Conservation (phyloP, 1,140 invertebrate genomes). For the Sipha flava region DNA sequence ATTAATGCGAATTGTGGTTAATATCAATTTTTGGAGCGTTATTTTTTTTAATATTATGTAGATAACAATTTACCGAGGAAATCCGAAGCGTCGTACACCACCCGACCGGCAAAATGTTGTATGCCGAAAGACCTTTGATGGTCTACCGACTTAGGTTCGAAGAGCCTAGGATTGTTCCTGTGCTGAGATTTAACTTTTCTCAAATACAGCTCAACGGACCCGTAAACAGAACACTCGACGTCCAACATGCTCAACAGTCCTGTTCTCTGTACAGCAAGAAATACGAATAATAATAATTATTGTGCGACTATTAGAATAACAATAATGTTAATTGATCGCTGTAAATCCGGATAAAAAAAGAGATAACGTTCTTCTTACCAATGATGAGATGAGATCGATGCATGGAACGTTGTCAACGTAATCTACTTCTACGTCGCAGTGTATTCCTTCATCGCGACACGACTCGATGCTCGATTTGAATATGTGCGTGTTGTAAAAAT, state of each 20-base stretch:
- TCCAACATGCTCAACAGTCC: constrained; percentile 85
- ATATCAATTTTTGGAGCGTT: neutral
- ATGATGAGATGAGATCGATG: constrained; percentile 87
- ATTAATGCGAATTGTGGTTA: too few relatives aligned
- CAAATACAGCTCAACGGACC: constrained; percentile 79
- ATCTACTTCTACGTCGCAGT: constrained; percentile 82
- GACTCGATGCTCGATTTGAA: constrained; percentile 91
- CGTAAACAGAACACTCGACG: constrained; percentile 80
- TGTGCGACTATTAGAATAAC: too few relatives aligned
- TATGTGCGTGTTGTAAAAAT: constrained; percentile 94
- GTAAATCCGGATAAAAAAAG: too few relatives aligned
- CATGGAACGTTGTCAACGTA: constrained; percentile 94
- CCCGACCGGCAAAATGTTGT: constrained; percentile 82
- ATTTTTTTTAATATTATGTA: too few relatives aligned
- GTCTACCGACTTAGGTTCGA: constrained; percentile 65
- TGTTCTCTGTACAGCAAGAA: constrained; percentile 55
- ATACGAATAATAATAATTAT: too few relatives aligned
- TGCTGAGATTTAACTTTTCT: constrained; percentile 79
- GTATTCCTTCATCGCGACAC: constrained; percentile 84
- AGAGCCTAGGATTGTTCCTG: constrained; percentile 62
- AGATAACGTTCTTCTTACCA: constrained; percentile 50
- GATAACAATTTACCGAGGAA: constrained; percentile 69
- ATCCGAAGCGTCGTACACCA: constrained; percentile 79
- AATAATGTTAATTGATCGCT: too few relatives aligned
- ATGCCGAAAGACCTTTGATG: constrained; percentile 78